These are phyloP conservation scores for Brachymystax lenok DNA, from an alignment of 2,797 vertebrate genomes.

Conservation along the genomic window DNA sequence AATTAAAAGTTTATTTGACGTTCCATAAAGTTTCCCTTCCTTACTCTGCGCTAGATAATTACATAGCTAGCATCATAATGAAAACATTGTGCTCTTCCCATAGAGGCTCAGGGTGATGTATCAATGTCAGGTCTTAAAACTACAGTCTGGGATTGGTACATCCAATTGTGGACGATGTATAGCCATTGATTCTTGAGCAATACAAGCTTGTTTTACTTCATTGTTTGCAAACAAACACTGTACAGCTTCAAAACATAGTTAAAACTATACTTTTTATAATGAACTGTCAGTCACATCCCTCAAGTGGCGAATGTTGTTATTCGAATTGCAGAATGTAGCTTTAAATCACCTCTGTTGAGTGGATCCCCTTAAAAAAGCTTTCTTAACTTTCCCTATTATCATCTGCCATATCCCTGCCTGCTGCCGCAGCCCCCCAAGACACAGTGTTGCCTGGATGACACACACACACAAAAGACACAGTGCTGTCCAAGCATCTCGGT, in stretches of 20 bases:
- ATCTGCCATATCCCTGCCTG: too few species aligned
- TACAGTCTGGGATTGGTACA: background rate
- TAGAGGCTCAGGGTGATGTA: constrained; percentile 39
- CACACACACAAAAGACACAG: background rate
- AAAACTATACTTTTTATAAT: background rate
- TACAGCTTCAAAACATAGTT: too few species aligned
- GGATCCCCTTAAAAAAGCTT: background rate
- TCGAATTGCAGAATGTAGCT: background rate
- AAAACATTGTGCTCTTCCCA: constrained; percentile 36
- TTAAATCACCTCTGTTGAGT: background rate
- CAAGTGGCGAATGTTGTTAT: background rate
- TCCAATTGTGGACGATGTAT: too few species aligned
- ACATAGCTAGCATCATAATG: constrained; percentile 16
- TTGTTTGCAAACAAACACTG: background rate
- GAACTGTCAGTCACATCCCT: background rate
- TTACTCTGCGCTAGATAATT: constrained; percentile 13
- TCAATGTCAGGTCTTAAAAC: constrained; percentile 31
- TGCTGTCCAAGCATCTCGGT: constrained; percentile 29
- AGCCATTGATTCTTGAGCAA: too few species aligned
- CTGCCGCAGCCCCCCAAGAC: too few species aligned
- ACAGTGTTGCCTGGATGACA: too few species aligned
- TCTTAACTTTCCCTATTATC: background rate
- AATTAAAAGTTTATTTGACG: constrained; percentile 15
- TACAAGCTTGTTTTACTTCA: too few species aligned
- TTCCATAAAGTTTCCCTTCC: constrained; percentile 20